Evolutionary conservation across 35 echinoderm and acorn worm genomes (phyloP).

Genomic region (Ophiothrix spiculata): DNA sequence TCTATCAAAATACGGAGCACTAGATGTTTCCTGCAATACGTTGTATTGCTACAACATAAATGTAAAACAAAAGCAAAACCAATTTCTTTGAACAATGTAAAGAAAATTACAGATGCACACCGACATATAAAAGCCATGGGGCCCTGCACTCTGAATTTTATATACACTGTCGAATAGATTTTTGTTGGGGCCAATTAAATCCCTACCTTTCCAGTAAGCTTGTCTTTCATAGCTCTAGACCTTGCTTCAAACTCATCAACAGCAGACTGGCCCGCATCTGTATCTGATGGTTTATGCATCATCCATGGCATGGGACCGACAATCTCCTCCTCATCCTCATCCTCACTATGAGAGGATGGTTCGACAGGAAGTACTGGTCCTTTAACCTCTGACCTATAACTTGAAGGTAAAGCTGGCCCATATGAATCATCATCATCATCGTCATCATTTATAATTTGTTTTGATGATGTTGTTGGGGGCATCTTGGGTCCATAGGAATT

Average conservation of each 20-base stretch:
- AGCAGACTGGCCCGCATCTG: background rate
- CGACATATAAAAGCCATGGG: too few relatives aligned
- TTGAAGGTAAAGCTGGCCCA: slow-evolving; percentile 83
- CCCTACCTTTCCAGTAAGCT: slow-evolving; percentile 66
- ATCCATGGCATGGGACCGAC: slow-evolving; percentile 64
- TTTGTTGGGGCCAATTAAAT: too few relatives aligned
- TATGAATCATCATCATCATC: slow-evolving; percentile 46
- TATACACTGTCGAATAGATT: too few relatives aligned
- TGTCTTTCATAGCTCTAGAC: slow-evolving; percentile 78
- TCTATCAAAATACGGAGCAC: too few relatives aligned
- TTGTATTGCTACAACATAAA: too few relatives aligned
- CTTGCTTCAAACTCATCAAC: slow-evolving; percentile 79
- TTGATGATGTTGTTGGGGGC: background rate
- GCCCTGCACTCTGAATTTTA: too few relatives aligned
- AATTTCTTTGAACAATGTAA: too few relatives aligned
- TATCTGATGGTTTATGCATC: slow-evolving; percentile 8
- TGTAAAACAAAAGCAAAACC: too few relatives aligned
- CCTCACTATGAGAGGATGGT: slow-evolving; percentile 27
- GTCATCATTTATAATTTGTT: background rate
- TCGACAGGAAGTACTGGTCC: background rate
- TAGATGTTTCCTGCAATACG: too few relatives aligned
- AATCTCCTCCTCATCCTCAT: slow-evolving; percentile 59
- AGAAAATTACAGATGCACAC: too few relatives aligned
- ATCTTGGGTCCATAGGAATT: background rate
- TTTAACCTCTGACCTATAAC: slow-evolving; percentile 21